phyloP scores from a whole-genome alignment of 1,140 invertebrate genomes.

The Lanistes nyassanus region DNA sequence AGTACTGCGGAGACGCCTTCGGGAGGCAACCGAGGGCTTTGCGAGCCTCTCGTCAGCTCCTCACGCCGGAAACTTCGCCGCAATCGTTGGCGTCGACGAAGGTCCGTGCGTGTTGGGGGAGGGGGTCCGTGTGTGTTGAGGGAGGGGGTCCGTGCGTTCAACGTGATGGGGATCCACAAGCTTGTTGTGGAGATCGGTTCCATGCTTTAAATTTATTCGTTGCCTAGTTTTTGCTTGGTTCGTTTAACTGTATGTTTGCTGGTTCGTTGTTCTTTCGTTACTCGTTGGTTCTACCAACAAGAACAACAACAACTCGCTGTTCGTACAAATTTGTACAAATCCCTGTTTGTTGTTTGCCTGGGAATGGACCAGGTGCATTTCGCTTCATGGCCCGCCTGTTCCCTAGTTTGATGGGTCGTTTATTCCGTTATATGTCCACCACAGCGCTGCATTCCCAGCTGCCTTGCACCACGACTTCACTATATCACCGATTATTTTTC shows the following conservation, averaged over 20 bases:
- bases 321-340: background rate
- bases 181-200: background rate
- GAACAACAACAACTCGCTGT: no score
- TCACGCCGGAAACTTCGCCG: no score
- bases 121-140: background rate
- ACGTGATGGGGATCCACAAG: background rate
- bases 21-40: no score
- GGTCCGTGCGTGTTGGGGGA: no score
- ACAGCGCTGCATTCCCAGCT: no score
- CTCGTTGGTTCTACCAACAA: no score
- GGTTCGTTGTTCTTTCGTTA: background rate
- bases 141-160: background rate
- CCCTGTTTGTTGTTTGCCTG: conserved; percentile 2
- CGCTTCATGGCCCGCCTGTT: background rate
- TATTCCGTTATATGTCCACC: background rate
- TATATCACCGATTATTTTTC: background rate
- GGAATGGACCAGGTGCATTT: background rate
- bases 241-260: background rate
- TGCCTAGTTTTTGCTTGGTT: no score
- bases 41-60: no score
- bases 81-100: no score
- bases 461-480: background rate
- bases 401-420: background rate
- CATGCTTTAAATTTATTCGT: no score
- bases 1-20: no score